Evolutionary conservation across 2,888 invertebrate genomes (phyloP).

Genomic region (Cinara cedri): DNA sequence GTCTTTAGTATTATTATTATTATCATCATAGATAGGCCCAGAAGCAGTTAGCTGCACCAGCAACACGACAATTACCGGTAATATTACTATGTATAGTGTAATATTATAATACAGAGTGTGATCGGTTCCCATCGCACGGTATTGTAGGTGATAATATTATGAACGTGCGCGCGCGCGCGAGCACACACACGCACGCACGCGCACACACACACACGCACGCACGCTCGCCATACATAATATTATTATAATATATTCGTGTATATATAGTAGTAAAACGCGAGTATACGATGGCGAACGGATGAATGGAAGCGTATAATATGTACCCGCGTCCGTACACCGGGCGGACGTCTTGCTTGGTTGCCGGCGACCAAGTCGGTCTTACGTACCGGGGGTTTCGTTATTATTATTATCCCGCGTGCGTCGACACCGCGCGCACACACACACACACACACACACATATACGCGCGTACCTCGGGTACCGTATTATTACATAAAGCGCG

Average conservation of each 20-base stretch:
- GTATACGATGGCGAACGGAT: not conserved
- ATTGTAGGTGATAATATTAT: too few species aligned
- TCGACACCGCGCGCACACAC: too few species aligned
- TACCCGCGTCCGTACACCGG: not conserved
- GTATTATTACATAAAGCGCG: too few species aligned
- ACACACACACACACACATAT: too few species aligned
- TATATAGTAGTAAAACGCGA: not conserved
- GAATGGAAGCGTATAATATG: not conserved
- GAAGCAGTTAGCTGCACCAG: slow-evolving; percentile 13
- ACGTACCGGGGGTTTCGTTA: not conserved
- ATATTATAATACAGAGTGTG: not conserved
- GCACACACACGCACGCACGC: too few species aligned
- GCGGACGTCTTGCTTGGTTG: too few species aligned
- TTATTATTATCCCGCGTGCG: slow-evolving; percentile 2
- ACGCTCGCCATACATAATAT: not conserved
- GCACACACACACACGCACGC: too few species aligned
- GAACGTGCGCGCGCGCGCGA: too few species aligned
- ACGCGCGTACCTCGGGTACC: too few species aligned
- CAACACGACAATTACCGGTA: slow-evolving; percentile 10
- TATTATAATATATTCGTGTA: not conserved
- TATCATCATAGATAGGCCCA: not conserved
- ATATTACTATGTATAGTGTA: too few species aligned
- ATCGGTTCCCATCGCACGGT: not conserved
- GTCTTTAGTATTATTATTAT: too few species aligned
- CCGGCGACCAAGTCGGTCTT: not conserved